Percentiles rank a stretch among this genome's conserved stretches.
phyloP scores from a whole-genome alignment of 2,888 invertebrate genomes.

The Platerodrilus igneus region DNA sequence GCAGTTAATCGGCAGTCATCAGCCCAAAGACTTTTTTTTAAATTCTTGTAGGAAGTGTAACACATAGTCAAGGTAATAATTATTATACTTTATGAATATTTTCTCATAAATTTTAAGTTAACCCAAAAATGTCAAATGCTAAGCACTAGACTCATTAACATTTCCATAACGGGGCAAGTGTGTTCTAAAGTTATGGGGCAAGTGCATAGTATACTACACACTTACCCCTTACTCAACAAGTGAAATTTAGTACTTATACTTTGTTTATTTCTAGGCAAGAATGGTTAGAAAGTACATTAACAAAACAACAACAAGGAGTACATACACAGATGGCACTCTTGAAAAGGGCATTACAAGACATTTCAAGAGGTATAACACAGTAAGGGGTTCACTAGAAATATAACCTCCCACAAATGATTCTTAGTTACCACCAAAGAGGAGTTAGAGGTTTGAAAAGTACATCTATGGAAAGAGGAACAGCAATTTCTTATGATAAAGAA shows the following conservation, averaged over 20 bases:
- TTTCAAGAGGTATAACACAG: constrained; percentile 7
- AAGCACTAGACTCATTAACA: constrained; percentile 15
- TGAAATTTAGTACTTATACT: too few relatives aligned
- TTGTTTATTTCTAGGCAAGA: constrained; percentile 1
- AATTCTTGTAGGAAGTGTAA: too few relatives aligned
- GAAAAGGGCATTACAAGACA: constrained; percentile 7
- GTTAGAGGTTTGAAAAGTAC: constrained; percentile 11
- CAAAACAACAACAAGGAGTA: neutral
- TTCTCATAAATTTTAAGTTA: too few relatives aligned
- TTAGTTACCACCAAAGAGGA: constrained; percentile 16
- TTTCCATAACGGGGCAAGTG: constrained; percentile 12
- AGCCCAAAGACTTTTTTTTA: too few relatives aligned
- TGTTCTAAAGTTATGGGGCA: neutral
- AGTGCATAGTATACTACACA: neutral
- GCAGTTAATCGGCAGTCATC: too few relatives aligned
- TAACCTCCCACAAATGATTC: constrained; percentile 12
- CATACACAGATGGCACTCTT: constrained; percentile 5
- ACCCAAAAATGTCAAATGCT: too few relatives aligned
- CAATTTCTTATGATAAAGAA: constrained; percentile 1
- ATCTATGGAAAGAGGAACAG: constrained; percentile 8
- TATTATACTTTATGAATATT: too few relatives aligned
- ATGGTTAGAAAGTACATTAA: constrained; percentile 7
- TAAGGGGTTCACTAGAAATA: constrained; percentile 15
- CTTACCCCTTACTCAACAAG: too few relatives aligned
- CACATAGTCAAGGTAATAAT: too few relatives aligned